Evolutionary conservation across 1,140 invertebrate genomes (phyloP), one percentile per base, ranked within the genome.

Genomic region (Caenorhabditis briggsae): DNA sequence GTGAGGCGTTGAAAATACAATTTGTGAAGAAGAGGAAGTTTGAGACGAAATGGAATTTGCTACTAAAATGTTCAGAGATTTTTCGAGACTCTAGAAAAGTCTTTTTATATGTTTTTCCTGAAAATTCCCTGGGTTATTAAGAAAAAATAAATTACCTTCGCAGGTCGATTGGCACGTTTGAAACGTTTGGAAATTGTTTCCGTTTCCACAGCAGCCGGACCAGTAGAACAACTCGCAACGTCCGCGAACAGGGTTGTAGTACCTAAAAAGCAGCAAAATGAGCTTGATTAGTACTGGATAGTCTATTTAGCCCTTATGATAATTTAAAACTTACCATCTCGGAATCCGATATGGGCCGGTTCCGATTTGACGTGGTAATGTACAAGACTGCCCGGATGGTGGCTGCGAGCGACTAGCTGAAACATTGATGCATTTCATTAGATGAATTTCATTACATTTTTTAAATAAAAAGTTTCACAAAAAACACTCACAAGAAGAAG

Each of bases 171-270:
- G 90, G 64, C 90, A 90, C 12, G 82, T 48, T 83, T 91, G 89
- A 85, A 88, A 90, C 20, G 89, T 89, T 20, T 85, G 86, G 86
- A 91, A 91, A 82, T 90, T 90, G 82, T 90, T 90, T 82, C 83
- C 84, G 82, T 89, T 92, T 48, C 89, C 91, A 83, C 91, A 92
- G 84, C 91, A 92, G 23, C 91, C 91, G 12, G 90, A 91, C 90
- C 90, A 92, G 82, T 92, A 92, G 83, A 92, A 92, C 11, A 91
- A 78, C 82, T 92, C 91, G 82, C 91, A 92, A 33, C 89, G 86
- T 46, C 70, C 64, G 12, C 88, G 82, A 2, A 82, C 84, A 46
- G 89, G 70, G 83, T 92, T 91, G 82, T 88, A 92, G 70, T 90
- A 91, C 86, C 86, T 87, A 20, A 74, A 83, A 59, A 9, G 11